Conservation (phyloP, 2,888 invertebrate genomes). For the Oscheius sp. region DNA sequence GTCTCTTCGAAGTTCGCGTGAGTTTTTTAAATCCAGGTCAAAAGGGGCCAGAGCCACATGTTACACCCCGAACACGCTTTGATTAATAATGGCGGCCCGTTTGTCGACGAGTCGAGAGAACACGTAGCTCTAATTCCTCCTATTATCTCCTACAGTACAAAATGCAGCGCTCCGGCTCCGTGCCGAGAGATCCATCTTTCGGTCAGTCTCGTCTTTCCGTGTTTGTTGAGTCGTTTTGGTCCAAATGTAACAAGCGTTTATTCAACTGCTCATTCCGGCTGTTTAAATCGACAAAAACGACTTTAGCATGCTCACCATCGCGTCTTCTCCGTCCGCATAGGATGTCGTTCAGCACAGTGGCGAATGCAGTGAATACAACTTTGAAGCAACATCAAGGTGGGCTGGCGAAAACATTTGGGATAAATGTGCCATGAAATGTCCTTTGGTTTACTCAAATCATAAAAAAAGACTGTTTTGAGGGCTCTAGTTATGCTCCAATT, state of each 20-base stretch:
- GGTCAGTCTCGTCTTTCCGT: background rate
- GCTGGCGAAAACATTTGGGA: too few relatives aligned
- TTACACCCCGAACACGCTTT: constrained; percentile 18
- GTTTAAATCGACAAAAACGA: too few relatives aligned
- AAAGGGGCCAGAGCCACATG: background rate
- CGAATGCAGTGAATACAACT: constrained; percentile 7
- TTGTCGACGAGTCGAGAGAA: too few relatives aligned
- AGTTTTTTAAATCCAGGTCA: constrained; percentile 2
- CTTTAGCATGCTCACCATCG: constrained; percentile 27
- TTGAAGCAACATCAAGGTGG: constrained; percentile 13
- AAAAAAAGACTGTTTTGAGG: background rate
- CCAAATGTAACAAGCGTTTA: too few relatives aligned
- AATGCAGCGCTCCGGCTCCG: too few relatives aligned
- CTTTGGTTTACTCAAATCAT: background rate
- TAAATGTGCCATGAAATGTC: too few relatives aligned
- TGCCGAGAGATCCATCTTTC: too few relatives aligned
- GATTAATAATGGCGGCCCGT: constrained; percentile 19
- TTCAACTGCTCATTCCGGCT: too few relatives aligned
- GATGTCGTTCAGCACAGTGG: constrained; percentile 26
- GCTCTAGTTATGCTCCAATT: too few relatives aligned
- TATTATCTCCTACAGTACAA: too few relatives aligned
- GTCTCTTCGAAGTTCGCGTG: constrained; percentile 9
- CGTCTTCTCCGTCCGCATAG: constrained; percentile 18
- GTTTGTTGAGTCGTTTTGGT: too few relatives aligned
- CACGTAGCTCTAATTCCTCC: too few relatives aligned